A percentile compares a stretch with the other conserved stretches of the same genome.
Evolutionary conservation across 2,888 invertebrate species (phyloP).

Genomic region (Diaprepes abbreviatus): DNA sequence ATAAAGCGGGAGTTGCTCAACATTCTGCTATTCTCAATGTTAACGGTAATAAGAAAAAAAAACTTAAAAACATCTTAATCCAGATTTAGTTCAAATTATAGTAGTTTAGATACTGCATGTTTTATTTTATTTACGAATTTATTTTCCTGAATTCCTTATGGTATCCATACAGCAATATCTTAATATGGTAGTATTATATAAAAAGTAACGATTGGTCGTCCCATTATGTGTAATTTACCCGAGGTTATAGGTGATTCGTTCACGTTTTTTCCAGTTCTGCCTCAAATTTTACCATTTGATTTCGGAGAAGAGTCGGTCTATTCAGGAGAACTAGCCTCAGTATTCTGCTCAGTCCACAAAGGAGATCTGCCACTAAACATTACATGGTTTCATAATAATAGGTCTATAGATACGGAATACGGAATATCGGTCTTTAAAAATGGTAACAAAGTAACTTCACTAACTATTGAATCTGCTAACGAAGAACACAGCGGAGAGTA

Average conservation of each 20-base stretch:
- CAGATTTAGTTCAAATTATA: no score
- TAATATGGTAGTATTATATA: no score
- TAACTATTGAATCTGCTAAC: conserved; percentile 75
- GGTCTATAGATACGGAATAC: conserved; percentile 62
- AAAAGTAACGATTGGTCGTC: no score
- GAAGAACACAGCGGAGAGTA: conserved; percentile 81
- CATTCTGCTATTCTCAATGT: conserved; percentile 76
- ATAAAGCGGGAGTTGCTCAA: conserved; percentile 76
- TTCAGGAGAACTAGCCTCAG: conserved; percentile 78
- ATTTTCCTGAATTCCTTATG: no score
- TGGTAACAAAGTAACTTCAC: conserved; percentile 70
- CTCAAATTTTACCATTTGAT: conserved; percentile 72
- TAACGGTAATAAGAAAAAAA: conserved; percentile 78
- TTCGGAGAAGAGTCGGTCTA: conserved; percentile 73
- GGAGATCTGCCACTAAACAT: conserved; percentile 79
- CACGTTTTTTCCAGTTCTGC: conserved; percentile 61
- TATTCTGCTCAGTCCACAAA: conserved; percentile 78
- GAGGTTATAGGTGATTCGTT: not conserved
- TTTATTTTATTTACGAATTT: no score
- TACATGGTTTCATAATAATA: conserved; percentile 73
- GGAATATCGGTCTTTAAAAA: conserved; percentile 66
- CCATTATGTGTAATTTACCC: no score
- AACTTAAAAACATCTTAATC: no score
- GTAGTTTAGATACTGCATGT: no score
- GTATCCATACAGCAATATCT: no score